Evolutionary conservation across 2,113 vertebrate species (phyloP), one percentile per base, ranked within the genome.

Genomic region (Triplophysa rosa): DNA sequence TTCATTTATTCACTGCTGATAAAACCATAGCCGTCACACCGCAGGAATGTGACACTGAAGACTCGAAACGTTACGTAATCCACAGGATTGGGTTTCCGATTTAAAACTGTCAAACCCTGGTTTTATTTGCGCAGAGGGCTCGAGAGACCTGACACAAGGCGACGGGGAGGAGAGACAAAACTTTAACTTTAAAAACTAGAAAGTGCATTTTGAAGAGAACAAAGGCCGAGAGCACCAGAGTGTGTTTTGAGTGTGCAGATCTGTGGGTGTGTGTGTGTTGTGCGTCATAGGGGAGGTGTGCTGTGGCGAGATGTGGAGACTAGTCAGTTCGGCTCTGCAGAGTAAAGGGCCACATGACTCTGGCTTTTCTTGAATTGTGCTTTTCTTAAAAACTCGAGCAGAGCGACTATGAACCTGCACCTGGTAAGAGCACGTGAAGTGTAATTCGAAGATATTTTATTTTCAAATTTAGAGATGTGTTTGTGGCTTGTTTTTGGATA

Each of bases 201-300:
- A 59, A 24, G 74, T 66, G 62, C 13, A 23, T 33, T 54, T 54
- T 52, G 54, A 62, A 33, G 54, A 47, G 23, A 52, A 65, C 1
- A 2, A 17, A 13, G 10, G 16, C n/a, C n/a, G n/a, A n/a, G n/a
- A n/a, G n/a, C n/a, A n/a, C n/a, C 4, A 29, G 61, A 4, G 11
- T 12, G 58, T 8, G 21, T 74, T 8, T 61, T 61, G 16, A 19
- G 4, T 3, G 17, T 17, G 16, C 2, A 16, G 12, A 8, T 16
- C 12, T 63, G 61, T 63, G 23, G 24, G 71, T 14, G 71, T 74
- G 71, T 14, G 71, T 75, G 54, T 62, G 54, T 47, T 76, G 77
- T 11, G 8, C 29, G 62, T 79, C 62, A 74, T 14, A 45, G 79
- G 64, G 80, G 37, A 81, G 69, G 73, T 71, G 85, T 63, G 45